Evolutionary conservation across 2,113 vertebrate genomes (phyloP).

Genomic region (Percopsis transmontana): DNA sequence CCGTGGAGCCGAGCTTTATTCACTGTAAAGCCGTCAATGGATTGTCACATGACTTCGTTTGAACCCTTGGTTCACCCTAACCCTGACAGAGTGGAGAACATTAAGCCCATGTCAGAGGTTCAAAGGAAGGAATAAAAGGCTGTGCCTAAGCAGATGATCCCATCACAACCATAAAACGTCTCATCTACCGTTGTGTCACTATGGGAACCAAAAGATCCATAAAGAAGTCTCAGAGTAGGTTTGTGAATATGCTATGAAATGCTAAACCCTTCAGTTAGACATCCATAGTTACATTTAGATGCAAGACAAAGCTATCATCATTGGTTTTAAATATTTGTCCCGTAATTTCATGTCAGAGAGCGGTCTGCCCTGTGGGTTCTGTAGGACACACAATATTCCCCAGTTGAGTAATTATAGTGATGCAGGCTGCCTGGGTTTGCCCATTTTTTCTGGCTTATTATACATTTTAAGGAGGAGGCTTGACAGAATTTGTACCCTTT

Average conservation of each 20-base stretch:
- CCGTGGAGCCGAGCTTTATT: conserved; percentile 47
- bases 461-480: neutral
- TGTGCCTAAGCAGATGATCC: conserved; percentile 43
- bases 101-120: conserved; percentile 44
- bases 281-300: conserved; percentile 2
- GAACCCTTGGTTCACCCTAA: conserved; percentile 33
- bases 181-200: conserved; percentile 6
- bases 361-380: conserved; percentile 12
- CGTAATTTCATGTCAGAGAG: neutral
- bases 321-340: neutral
- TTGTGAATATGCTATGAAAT: neutral
- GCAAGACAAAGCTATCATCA: conserved; percentile 5
- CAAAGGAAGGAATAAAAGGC: conserved; percentile 54
- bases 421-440: neutral
- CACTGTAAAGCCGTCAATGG: conserved; percentile 41
- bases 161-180: conserved; percentile 26
- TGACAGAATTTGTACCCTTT: neutral
- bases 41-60: conserved; percentile 30
- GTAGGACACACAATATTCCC: neutral
- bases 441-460: neutral
- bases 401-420: neutral
- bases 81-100: conserved; percentile 33
- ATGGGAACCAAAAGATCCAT: conserved; percentile 21
- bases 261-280: neutral
- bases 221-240: conserved; percentile 15